Evolutionary conservation across 2,888 invertebrate species (phyloP), one percentile per base, ranked within the genome.

Genomic region (Cantharis nigra): DNA sequence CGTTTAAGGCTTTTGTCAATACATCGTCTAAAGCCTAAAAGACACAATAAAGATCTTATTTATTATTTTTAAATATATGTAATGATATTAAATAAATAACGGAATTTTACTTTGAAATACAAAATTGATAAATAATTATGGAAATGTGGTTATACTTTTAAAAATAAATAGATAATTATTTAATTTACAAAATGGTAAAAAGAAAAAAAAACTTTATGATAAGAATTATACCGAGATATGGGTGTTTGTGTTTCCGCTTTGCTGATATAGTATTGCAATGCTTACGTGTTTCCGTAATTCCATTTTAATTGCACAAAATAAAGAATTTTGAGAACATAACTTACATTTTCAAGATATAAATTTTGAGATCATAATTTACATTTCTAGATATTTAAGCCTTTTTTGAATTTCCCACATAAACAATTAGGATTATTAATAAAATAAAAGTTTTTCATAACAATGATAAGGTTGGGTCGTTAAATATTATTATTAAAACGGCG

Each of bases 21-120:
- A 92, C 91, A 18, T 91, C 91, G 14, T 91, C 89, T 80, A 91
- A 90, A 0, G 92, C 91, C 93, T 93, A 82, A 33, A 89, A 87
- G 7, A 49, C 9, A n/a, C 49, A 49, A 49, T 49, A 49, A 2
- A 72, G 64, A 69, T 9, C 9, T 9, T 82, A 23, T 78, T 82
- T 80, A 77, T 67, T 9, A 5, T 1, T 26, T 64, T 0, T 28
- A 16, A 14, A 26, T 5, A 49, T 13, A 13, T 10, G 13, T 9
- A 0, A 9, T 2, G 7, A 26, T 26, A 9, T 26, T 26, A 5
- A 26, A 26, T 26, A 9, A 26, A 26, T 9, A 26, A 7, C 7
- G 26, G 7, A 26, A 9, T 26, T 26, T 26, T 26, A 9, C 1
- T 26, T 26, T 9, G 2, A 1, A 9, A 26, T 23, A 5, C 23